Evolutionary conservation across 2,888 invertebrate genomes (phyloP).

Genomic region (Crocallis elinguaria): DNA sequence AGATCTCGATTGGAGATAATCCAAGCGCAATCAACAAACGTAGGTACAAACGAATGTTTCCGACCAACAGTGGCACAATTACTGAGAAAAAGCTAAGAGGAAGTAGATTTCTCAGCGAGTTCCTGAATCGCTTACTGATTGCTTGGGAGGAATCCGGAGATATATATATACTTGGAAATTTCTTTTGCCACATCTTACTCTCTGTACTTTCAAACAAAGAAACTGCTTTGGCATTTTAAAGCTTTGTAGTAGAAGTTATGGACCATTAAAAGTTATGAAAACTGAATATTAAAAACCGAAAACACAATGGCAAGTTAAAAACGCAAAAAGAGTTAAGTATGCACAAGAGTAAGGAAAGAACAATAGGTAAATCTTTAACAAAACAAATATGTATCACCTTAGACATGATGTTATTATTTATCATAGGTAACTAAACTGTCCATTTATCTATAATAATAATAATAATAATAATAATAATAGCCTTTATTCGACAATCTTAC

Average conservation of each 20-base stretch:
- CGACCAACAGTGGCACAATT: constrained; percentile 58
- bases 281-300: constrained; percentile 31
- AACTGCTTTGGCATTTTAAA: constrained; percentile 23
- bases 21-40: constrained; percentile 69
- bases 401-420: no score
- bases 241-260: constrained; percentile 38
- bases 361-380: neutral
- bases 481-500: no score
- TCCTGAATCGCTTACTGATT: constrained; percentile 48
- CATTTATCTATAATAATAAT: no score
- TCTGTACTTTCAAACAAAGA: constrained; percentile 7
- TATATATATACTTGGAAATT: neutral
- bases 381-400: neutral
- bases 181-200: constrained; percentile 3
- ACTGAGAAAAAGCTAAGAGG: constrained; percentile 56
- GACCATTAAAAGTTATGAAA: constrained; percentile 37
- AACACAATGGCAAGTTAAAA: constrained; percentile 19
- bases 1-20: constrained; percentile 62
- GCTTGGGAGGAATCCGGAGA: constrained; percentile 11
- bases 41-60: constrained; percentile 65
- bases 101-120: constrained; percentile 50
- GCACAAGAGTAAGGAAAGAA: neutral
- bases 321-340: neutral
- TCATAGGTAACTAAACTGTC: no score
- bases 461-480: no score